A percentile compares a stretch with the other conserved stretches of the same genome.
Conservation (phyloP, 2,113 vertebrate genomes). For the Pseudopipra pipra region DNA sequence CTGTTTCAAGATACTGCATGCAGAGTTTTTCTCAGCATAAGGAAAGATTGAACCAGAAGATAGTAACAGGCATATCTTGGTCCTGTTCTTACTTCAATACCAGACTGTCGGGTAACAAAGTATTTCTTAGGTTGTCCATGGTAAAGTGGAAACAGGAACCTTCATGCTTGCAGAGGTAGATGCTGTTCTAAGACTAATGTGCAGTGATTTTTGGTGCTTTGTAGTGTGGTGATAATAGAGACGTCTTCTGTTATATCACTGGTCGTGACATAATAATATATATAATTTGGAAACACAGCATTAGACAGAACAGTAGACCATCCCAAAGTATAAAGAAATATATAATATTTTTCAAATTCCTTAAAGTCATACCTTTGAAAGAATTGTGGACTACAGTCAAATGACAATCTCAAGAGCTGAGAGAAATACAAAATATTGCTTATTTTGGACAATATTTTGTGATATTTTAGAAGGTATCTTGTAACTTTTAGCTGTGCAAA, state of each 20-base stretch:
- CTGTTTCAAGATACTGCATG: neutral
- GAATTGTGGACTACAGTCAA: neutral
- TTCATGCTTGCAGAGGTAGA: neutral
- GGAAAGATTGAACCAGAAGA: neutral
- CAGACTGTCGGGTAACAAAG: neutral
- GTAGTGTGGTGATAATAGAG: neutral
- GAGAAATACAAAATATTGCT: neutral
- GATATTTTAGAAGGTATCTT: neutral
- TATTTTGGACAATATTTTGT: neutral
- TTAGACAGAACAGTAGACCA: neutral
- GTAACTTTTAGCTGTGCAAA: neutral
- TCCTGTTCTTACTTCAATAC: neutral
- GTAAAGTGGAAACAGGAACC: neutral
- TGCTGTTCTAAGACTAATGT: neutral
- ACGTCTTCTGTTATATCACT: neutral
- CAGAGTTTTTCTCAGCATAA: neutral
- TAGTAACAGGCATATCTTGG: neutral
- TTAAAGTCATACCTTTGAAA: neutral
- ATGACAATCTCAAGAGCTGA: neutral
- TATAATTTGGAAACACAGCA: neutral
- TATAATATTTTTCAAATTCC: neutral
- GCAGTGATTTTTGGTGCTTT: rapidly evolving
- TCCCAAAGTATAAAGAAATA: neutral
- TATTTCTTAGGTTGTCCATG: neutral
- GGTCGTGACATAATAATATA: neutral